phyloP scores from a whole-genome alignment of 2,797 vertebrate species.

The Gymnothorax reevesii region DNA sequence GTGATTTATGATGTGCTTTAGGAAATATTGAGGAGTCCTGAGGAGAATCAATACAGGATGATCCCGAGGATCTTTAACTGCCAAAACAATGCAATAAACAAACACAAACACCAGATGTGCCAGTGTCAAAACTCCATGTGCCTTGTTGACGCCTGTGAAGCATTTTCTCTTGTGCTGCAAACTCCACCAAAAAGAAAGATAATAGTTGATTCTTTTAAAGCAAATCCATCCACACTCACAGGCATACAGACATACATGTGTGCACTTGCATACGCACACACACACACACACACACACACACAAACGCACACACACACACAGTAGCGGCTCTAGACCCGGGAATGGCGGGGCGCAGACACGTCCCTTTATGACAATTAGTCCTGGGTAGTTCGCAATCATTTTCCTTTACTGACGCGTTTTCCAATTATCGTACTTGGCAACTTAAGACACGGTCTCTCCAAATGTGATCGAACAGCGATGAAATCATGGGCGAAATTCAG shows the following conservation, averaged over 20 bases:
- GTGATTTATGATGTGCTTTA: constrained; percentile 5
- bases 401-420: no score
- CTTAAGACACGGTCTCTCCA: no score
- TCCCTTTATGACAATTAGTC: no score
- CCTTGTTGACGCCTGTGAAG: neutral
- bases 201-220: neutral
- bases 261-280: neutral
- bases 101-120: neutral
- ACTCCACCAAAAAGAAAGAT: neutral
- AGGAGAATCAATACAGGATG: neutral
- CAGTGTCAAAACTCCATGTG: neutral
- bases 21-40: neutral
- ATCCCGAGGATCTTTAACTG: neutral
- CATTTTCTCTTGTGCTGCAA: neutral
- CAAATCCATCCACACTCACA: neutral
- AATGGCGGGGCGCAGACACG: no score
- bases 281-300: neutral
- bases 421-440: no score
- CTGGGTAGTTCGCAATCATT: no score
- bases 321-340: no score
- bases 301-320: no score
- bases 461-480: no score
- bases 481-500: no score
- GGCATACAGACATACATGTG: neutral
- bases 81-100: neutral